Base-by-base conservation (phyloP, 2,797 vertebrate species). In the Sebastes trivittatus region DNA sequence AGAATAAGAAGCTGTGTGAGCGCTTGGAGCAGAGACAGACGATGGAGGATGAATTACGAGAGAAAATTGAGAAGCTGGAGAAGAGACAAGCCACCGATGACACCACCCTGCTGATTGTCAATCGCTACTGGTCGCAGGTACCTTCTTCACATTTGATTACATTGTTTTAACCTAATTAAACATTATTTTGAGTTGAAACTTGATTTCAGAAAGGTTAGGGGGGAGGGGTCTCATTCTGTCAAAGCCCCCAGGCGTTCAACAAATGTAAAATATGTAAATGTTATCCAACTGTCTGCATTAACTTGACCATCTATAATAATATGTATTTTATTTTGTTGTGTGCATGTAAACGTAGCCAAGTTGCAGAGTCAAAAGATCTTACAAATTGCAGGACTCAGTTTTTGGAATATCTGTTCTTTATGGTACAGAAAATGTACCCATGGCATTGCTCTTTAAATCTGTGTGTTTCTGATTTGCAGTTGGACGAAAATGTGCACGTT, bases 101-200 rank as follows among this genome's bases (percentile, higher is more conserved):
- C 23, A 97, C 97, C 54, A 99, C 98, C 0, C 95, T 98, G 54
- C 93, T 97, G 11, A 97, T 98, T 46, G 97, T 98, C 78, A 98
- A 99, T 85, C 97, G 97, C 59, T 98, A 97, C 88, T 99, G 98
- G 98, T 97, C 96, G 14, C 96, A 97, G 97, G 98, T 98, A 85
- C 20, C 13, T 23, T 23, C 11, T 54, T 56, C 22, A 23, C 9
- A 55, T 59, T 46, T 49, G 6, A 54, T 56, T 52, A 30, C 30
- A 22, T 25, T 62, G 8, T 34, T 62, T 25, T 62, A 29, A 66
- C 2, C 16, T 27, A 20, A 38, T 14, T 8, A 11, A 11, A 18
- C 3, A 1, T 25, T 1, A 9, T 22, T 69, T 61, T 61, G 9
- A 20, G 13, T 20, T 18, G 2, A 34, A 60, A 23, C 3, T 22